Evolutionary conservation across 2,113 vertebrate genomes (phyloP).

Genomic region (Otolemur garnettii): DNA sequence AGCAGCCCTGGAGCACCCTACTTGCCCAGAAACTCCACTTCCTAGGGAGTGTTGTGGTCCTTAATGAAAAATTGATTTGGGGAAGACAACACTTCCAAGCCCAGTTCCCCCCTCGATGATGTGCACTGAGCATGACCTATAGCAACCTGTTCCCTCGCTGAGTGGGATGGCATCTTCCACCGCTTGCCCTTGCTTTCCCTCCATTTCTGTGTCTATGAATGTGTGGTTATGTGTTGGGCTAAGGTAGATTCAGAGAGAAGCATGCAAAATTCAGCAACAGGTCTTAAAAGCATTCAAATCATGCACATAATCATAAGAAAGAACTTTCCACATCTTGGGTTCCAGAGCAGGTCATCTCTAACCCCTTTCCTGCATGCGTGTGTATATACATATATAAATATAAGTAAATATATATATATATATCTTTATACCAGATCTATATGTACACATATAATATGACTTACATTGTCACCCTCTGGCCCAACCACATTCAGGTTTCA

Average conservation of each 20-base stretch:
- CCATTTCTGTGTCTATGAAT: neutral
- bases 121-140: neutral
- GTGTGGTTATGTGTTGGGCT: neutral
- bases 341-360: neutral
- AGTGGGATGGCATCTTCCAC: neutral
- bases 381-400: neutral
- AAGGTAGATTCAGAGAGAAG: neutral
- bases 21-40: neutral
- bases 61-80: neutral
- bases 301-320: neutral
- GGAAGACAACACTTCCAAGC: neutral
- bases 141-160: neutral
- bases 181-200: neutral
- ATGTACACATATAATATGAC: neutral
- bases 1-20: neutral
- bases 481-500: slow-evolving; percentile 14
- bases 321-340: neutral
- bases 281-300: slow-evolving; percentile 7
- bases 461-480: neutral
- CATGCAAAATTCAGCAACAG: neutral
- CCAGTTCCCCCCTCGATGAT: neutral
- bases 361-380: neutral
- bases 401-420: neutral
- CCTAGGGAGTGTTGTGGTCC: neutral
- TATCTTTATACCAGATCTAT: neutral